Base-by-base conservation (phyloP, 2,888 invertebrate genomes). In the Oscheius sp. region DNA sequence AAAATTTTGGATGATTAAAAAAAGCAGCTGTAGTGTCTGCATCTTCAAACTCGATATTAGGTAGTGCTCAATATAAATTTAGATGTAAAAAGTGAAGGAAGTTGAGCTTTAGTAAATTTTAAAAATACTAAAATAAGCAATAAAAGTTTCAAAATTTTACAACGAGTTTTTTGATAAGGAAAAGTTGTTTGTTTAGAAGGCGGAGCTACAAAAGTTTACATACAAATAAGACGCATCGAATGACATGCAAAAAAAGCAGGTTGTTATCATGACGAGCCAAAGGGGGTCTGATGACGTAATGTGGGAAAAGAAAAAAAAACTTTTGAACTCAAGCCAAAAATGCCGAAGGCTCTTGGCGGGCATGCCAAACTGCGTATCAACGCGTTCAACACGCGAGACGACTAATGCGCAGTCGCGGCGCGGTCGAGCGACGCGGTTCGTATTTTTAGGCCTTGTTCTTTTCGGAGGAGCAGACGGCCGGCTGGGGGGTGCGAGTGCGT, bases 291-390 rank as follows among this genome's bases (percentile, higher is more conserved):
- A 66, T 66, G 29, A 46, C 66, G 49, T 27, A 27, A 18, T 16
- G 25, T 45, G n/a, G 25, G 25, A 18, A 35, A 35, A 18, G 45
- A 18, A 52, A 66, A 52, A 66, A 64, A 64, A 61, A 61, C 6
- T 21, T 64, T 66, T 66, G 66, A 66, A 46, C 66, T 18, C 5
- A n/a, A n/a, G 66, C 66, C 66, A 66, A 66, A 52, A 35, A 13
- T 27, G 58, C 41, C 29, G 63, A 35, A 35, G 35, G 23, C 21
- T 16, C 12, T 45, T 66, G 23, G 52, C 63, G 43, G 27, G 66
- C 27, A 13, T 12, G 66, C n/a, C 25, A 27, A 27, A 27, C 52
- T n/a, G 49, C 66, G 66, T 66, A 66, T 66, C 66, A 6, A 2
- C 46, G 16, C 25, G 23, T 64, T 64, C 46, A 45, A 16, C 64